A percentile compares a stretch with the other conserved stretches of the same genome.
These are phyloP conservation scores for Chaitophorus viminalis DNA, from an alignment of 2,888 invertebrate species.

Conservation along the genomic window DNA sequence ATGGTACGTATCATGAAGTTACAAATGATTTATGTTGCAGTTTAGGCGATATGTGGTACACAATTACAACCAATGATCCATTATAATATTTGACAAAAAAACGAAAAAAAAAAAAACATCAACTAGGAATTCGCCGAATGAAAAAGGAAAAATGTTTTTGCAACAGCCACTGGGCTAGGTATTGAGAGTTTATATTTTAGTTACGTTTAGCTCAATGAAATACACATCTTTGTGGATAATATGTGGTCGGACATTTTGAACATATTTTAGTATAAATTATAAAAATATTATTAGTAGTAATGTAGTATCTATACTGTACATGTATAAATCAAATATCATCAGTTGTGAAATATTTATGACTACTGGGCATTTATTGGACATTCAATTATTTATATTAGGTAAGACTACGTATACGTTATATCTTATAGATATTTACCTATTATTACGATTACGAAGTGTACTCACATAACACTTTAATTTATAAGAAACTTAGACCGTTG, in stretches of 20 bases:
- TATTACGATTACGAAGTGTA: too few species aligned
- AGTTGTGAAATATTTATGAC: too few species aligned
- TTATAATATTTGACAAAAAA: background rate
- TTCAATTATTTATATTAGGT: too few species aligned
- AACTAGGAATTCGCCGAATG: background rate
- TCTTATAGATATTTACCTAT: too few species aligned
- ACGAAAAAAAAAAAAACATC: background rate
- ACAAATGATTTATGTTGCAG: background rate
- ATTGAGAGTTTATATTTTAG: background rate
- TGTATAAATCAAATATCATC: too few species aligned
- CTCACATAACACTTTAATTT: too few species aligned
- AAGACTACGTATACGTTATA: too few species aligned
- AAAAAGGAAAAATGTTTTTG: background rate
- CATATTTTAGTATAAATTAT: too few species aligned
- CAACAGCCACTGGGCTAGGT: background rate
- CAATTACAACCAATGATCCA: background rate
- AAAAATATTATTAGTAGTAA: too few species aligned
- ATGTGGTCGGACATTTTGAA: background rate
- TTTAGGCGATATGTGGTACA: background rate
- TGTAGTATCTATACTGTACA: too few species aligned
- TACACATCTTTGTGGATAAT: background rate
- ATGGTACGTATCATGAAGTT: background rate
- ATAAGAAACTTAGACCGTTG: too few species aligned
- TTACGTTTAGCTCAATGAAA: background rate
- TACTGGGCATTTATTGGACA: too few species aligned